These are phyloP conservation scores for Rutpela maculata DNA, from an alignment of 2,888 invertebrate species.

Conservation along the genomic window DNA sequence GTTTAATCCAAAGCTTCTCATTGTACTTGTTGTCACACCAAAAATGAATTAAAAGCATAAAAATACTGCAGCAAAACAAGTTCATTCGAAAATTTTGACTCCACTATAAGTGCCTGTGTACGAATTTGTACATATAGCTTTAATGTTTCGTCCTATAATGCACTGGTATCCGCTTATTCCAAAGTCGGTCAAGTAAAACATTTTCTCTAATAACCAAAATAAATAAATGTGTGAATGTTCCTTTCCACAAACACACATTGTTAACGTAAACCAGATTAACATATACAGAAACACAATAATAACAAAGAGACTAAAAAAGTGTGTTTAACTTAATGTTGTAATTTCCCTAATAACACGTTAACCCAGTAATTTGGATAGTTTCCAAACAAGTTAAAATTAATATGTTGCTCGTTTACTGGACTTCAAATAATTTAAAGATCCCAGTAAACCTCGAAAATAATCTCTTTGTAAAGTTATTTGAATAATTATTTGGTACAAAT, in stretches of 20 bases:
- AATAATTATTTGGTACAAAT: slow-evolving; percentile 24
- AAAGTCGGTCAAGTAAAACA: neutral
- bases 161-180: too few species aligned
- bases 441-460: neutral
- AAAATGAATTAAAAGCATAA: too few species aligned
- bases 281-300: neutral
- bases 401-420: slow-evolving; percentile 25
- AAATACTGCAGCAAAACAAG: too few species aligned
- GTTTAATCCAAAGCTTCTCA: too few species aligned
- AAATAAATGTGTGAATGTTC: neutral
- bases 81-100: too few species aligned
- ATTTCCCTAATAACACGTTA: slow-evolving; percentile 19
- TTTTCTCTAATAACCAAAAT: neutral
- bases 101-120: too few species aligned
- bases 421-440: slow-evolving; percentile 7
- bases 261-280: neutral
- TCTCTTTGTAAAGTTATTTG: slow-evolving; percentile 9
- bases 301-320: slow-evolving; percentile 4
- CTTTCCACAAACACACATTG: neutral
- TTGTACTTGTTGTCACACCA: too few species aligned
- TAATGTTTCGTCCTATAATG: too few species aligned
- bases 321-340: slow-evolving; percentile 9
- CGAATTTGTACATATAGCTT: too few species aligned
- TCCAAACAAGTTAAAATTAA: slow-evolving; percentile 24
- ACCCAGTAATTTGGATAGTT: slow-evolving; percentile 10